These are phyloP conservation scores for Leptopilina boulardi DNA, from an alignment of 1,140 invertebrate species.

Conservation along the genomic window DNA sequence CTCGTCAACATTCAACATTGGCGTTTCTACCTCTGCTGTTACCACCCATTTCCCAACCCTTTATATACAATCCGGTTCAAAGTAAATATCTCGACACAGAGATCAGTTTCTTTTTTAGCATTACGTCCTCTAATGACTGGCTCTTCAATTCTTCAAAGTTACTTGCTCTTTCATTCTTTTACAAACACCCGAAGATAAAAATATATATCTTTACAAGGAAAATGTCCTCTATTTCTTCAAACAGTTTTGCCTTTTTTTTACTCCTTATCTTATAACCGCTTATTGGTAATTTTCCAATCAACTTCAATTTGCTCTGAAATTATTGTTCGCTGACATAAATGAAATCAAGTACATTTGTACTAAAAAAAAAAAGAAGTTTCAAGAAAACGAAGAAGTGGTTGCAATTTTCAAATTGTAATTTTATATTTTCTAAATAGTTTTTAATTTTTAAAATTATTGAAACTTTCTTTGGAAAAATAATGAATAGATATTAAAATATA, in stretches of 20 bases:
- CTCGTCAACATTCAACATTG: constrained; percentile 3
- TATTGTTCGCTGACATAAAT: neutral
- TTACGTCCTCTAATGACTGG: constrained; percentile 21
- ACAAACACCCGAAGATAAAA: neutral
- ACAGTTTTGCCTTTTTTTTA: neutral
- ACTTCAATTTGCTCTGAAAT: neutral
- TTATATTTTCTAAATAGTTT: neutral
- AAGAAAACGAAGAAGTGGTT: neutral
- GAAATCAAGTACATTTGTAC: neutral
- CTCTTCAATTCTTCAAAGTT: constrained; percentile 3
- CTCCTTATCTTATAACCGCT: neutral
- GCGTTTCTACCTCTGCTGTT: neutral
- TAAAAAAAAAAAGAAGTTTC: too few relatives aligned
- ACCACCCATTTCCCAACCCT: constrained; percentile 49
- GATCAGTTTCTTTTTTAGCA: constrained; percentile 17
- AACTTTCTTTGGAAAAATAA: neutral
- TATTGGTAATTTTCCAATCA: constrained; percentile 8
- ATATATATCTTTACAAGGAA: constrained; percentile 7
- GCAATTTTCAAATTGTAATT: neutral
- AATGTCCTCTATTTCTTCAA: neutral
- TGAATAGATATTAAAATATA: neutral
- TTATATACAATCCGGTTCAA: constrained; percentile 31
- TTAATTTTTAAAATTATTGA: too few relatives aligned
- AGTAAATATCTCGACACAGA: constrained; percentile 25
- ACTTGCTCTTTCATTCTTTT: neutral